These are phyloP conservation scores for Mungos mungo DNA, from an alignment of 2,113 vertebrate genomes.

Conservation along the genomic window DNA sequence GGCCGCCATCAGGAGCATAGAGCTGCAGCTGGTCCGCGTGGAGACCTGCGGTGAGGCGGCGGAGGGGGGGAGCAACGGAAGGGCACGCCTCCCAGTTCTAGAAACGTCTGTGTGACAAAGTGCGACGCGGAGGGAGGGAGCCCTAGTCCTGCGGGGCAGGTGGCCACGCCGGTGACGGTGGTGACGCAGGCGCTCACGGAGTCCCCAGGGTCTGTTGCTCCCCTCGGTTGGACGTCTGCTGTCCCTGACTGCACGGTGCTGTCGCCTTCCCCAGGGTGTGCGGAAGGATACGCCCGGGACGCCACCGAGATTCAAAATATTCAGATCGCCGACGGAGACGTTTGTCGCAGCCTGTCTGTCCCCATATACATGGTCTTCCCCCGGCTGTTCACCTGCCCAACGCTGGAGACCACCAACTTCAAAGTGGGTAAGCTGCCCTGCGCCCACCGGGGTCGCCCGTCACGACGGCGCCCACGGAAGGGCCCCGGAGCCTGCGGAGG, in stretches of 20 bases:
- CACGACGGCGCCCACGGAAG: fast-evolving
- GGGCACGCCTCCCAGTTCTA: fast-evolving
- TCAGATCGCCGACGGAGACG: conserved; percentile 96
- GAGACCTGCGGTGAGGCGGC: conserved; percentile 94
- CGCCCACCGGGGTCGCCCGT: fast-evolving
- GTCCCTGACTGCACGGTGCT: fast-evolving
- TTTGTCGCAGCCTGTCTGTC: conserved; percentile 91
- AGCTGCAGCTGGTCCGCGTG: conserved; percentile 96
- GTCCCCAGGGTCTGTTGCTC: fast-evolving
- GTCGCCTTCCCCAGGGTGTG: conserved; percentile 88
- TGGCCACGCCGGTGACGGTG: fast-evolving
- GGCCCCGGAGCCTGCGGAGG: background rate
- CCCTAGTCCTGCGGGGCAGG: fast-evolving
- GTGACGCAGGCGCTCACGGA: fast-evolving
- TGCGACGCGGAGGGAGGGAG: background rate
- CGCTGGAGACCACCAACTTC: conserved; percentile 97
- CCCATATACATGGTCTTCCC: conserved; percentile 98
- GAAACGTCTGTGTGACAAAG: fast-evolving
- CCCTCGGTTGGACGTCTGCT: fast-evolving
- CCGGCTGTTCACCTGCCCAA: conserved; percentile 96
- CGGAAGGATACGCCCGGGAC: conserved; percentile 96
- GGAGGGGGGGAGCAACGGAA: background rate
- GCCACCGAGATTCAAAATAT: conserved; percentile 99
- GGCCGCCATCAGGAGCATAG: conserved; percentile 92
- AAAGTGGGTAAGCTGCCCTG: conserved; percentile 92